phyloP scores from a whole-genome alignment of 2,888 invertebrate species.

The Drosophila ezoana region DNA sequence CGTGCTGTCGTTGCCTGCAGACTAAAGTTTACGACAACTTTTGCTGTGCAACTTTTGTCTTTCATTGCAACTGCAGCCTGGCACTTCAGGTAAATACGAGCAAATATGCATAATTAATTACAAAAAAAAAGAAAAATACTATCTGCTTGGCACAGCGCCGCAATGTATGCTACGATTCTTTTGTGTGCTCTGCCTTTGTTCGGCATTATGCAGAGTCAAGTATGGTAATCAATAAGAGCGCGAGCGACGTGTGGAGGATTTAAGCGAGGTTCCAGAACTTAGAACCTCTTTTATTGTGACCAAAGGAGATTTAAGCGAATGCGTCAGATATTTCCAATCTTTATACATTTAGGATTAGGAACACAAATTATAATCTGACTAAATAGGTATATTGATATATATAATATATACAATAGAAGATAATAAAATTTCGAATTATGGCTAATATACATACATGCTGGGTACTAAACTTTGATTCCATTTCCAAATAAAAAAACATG shows the following conservation, averaged over 20 bases:
- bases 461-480: too few species aligned
- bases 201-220: not conserved
- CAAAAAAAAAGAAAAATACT: slow-evolving; percentile 9
- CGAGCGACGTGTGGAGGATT: slow-evolving; percentile 1
- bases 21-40: slow-evolving; percentile 40
- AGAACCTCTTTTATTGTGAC: not conserved
- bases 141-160: slow-evolving; percentile 31
- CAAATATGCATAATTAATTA: slow-evolving; percentile 62
- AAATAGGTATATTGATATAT: too few species aligned
- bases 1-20: slow-evolving; percentile 8
- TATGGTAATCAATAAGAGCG: slow-evolving; percentile 33
- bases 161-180: slow-evolving; percentile 35
- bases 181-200: slow-evolving; percentile 59
- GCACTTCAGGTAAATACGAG: slow-evolving; percentile 20
- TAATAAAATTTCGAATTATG: too few species aligned
- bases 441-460: too few species aligned
- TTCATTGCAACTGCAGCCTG: slow-evolving; percentile 32
- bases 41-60: slow-evolving; percentile 22
- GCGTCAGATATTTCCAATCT: too few species aligned
- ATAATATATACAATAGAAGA: too few species aligned
- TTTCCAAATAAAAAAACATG: too few species aligned
- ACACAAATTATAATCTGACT: too few species aligned
- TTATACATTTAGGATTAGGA: too few species aligned
- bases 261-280: slow-evolving; percentile 6
- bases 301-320: too few species aligned